phyloP scores from a whole-genome alignment of 2,797 vertebrate genomes.

The Parambassis ranga region DNA sequence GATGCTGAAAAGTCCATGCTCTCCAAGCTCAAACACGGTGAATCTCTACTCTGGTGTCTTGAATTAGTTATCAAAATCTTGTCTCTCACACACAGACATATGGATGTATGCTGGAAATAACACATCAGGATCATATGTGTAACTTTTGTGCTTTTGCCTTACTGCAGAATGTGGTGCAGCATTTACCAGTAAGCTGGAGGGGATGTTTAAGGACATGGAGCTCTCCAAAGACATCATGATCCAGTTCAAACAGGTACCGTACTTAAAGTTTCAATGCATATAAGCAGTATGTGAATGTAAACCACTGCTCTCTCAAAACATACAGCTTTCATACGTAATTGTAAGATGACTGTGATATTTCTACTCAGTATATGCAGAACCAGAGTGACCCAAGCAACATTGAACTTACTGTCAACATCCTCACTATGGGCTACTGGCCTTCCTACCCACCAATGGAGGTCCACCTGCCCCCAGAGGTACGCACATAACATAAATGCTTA shows the following conservation, averaged over 20 bases:
- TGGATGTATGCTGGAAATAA: no score
- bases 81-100: neutral
- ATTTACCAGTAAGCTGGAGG: constrained; percentile 99
- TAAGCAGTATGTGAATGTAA: neutral
- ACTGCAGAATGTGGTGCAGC: constrained; percentile 95
- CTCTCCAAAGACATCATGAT: constrained; percentile 99
- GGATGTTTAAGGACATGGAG: constrained; percentile 99
- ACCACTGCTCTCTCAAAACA: neutral
- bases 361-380: constrained; percentile 94
- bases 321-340: neutral
- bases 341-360: neutral
- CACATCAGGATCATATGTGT: no score
- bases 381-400: constrained; percentile 99
- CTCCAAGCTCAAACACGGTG: constrained; percentile 98
- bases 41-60: constrained; percentile 19
- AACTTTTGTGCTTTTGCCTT: constrained; percentile 37
- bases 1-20: constrained; percentile 99
- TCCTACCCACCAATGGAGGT: constrained; percentile 99
- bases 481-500: neutral
- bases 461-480: constrained; percentile 94
- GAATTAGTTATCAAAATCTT: neutral
- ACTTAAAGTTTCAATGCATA: constrained; percentile 10
- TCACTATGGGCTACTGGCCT: constrained; percentile 99
- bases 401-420: constrained; percentile 98
- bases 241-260: constrained; percentile 99